Conservation (phyloP, 1,140 invertebrate genomes). For the Neotoxoptera formosana region DNA sequence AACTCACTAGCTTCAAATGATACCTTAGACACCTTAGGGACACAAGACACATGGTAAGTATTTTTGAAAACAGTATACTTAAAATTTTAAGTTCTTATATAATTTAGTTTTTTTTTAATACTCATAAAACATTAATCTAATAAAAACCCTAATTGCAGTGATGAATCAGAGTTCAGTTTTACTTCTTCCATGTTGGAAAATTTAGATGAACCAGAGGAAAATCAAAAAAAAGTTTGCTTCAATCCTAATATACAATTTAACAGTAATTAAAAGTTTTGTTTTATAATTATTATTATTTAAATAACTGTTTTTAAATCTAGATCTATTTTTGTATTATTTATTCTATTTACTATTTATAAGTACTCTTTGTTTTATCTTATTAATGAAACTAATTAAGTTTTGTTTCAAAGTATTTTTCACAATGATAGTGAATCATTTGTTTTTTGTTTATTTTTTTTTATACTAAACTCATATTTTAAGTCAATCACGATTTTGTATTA, state of each 20-base stretch:
- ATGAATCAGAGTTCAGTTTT: conserved; percentile 53
- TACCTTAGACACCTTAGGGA: conserved; percentile 7
- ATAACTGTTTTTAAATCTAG: neutral
- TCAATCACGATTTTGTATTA: neutral
- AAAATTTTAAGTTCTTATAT: neutral
- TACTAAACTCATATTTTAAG: neutral
- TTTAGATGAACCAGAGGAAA: conserved; percentile 37
- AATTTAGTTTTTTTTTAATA: neutral
- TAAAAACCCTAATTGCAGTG: conserved; percentile 13
- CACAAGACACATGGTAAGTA: conserved; percentile 26
- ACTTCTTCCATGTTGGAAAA: conserved; percentile 54
- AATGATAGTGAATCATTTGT: neutral
- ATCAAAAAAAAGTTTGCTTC: conserved; percentile 46
- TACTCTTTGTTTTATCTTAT: neutral
- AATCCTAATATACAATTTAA: conserved; percentile 34
- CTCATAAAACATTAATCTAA: neutral
- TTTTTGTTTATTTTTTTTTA: neutral
- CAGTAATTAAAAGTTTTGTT: conserved; percentile 16
- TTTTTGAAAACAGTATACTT: neutral
- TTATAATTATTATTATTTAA: conserved; percentile 10
- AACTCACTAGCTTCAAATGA: neutral
- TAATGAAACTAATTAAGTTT: neutral
- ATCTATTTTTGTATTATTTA: neutral
- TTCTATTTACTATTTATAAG: conserved; percentile 17
- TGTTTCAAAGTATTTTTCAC: conserved; percentile 32